Percentiles rank a stretch among this genome's conserved stretches.
Conservation (phyloP, 2,888 invertebrate species). For the Corbicula japonica region DNA sequence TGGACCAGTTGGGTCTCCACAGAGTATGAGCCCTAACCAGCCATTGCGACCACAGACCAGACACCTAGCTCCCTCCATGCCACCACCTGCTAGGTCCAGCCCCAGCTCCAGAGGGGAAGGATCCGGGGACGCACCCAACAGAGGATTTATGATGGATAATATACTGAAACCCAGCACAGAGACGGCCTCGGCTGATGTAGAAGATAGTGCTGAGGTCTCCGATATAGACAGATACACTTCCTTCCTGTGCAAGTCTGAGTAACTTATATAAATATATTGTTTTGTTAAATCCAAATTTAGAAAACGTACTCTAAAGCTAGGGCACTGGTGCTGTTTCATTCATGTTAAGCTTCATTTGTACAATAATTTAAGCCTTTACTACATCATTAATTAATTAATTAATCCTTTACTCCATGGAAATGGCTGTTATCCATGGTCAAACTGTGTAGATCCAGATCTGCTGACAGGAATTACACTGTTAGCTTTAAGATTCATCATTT, state of each 20-base stretch:
- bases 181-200: conserved; percentile 59
- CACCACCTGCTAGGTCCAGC: conserved; percentile 16
- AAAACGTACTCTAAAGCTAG: no score
- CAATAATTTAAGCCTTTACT: no score
- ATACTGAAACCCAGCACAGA: conserved; percentile 56
- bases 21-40: conserved; percentile 31
- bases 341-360: no score
- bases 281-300: background rate
- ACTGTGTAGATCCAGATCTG: no score
- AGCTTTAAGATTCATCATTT: no score
- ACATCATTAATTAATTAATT: no score
- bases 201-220: conserved; percentile 75
- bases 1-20: conserved; percentile 7
- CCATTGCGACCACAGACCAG: conserved; percentile 23
- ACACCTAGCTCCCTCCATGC: conserved; percentile 12
- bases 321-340: no score
- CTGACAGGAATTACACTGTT: no score
- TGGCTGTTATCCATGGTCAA: no score
- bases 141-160: conserved; percentile 69
- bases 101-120: conserved; percentile 28
- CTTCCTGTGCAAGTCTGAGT: conserved; percentile 67
- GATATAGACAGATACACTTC: conserved; percentile 79
- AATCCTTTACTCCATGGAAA: no score
- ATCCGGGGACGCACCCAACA: conserved; percentile 31
- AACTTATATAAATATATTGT: background rate